Conservation (phyloP, 2,888 invertebrate genomes). For the Tortricodes alternella region DNA sequence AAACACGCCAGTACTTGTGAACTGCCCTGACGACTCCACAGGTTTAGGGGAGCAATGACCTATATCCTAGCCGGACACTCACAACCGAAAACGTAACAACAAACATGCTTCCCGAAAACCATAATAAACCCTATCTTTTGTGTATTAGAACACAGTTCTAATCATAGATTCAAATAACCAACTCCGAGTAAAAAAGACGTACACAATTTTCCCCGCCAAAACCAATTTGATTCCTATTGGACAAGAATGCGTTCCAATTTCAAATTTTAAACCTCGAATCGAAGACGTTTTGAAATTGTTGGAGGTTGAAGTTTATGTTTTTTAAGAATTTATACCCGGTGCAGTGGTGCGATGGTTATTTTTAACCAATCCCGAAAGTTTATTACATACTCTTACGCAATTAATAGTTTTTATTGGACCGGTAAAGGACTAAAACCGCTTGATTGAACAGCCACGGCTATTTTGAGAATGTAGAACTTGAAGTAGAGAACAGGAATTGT, state of each 20-base stretch:
- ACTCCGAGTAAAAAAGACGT: slow-evolving; percentile 56
- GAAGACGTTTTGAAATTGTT: slow-evolving; percentile 45
- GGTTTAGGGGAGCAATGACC: slow-evolving; percentile 83
- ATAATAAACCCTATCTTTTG: slow-evolving; percentile 76
- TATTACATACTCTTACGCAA: slow-evolving; percentile 79
- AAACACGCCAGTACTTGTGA: slow-evolving; percentile 78
- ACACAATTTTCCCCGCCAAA: slow-evolving; percentile 58
- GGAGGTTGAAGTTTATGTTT: slow-evolving; percentile 72
- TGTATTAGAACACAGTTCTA: slow-evolving; percentile 74
- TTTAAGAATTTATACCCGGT: slow-evolving; percentile 78
- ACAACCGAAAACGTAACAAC: slow-evolving; percentile 62
- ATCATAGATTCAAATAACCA: slow-evolving; percentile 60
- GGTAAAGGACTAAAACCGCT: slow-evolving; percentile 75
- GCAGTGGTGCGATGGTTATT: slow-evolving; percentile 70
- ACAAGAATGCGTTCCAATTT: slow-evolving; percentile 48
- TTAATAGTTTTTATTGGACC: slow-evolving; percentile 81
- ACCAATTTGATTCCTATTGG: slow-evolving; percentile 68
- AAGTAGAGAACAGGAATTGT: slow-evolving; percentile 6
- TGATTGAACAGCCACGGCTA: slow-evolving; percentile 59
- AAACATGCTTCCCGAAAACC: slow-evolving; percentile 50
- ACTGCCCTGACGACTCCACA: slow-evolving; percentile 78
- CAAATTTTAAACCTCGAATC: slow-evolving; percentile 45
- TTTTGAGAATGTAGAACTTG: slow-evolving; percentile 46
- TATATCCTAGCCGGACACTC: slow-evolving; percentile 74
- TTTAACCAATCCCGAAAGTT: slow-evolving; percentile 79